Conservation (phyloP, 2,797 vertebrate species). For the Bryconaethiops microstoma region DNA sequence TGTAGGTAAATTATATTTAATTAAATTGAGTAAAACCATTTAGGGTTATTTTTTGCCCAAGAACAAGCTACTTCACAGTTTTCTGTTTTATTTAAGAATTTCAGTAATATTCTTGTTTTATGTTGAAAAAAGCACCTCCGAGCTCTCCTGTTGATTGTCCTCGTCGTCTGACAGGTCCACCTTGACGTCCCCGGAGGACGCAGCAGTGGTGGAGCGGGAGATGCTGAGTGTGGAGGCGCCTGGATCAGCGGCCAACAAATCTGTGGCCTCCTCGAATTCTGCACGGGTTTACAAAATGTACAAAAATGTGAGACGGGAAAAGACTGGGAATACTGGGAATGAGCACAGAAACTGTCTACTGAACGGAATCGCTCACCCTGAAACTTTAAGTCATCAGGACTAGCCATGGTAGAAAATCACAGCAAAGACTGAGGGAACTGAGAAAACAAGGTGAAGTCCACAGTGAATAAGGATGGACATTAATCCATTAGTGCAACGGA, state of each 20-base stretch:
- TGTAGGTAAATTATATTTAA: too few relatives aligned
- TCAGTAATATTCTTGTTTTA: too few relatives aligned
- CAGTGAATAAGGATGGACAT: neutral
- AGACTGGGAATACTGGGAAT: neutral
- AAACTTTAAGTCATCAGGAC: slow-evolving; percentile 83
- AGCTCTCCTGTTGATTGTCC: slow-evolving; percentile 74
- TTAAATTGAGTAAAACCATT: too few relatives aligned
- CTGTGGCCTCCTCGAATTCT: slow-evolving; percentile 86
- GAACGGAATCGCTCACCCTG: slow-evolving; percentile 72
- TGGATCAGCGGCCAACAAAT: slow-evolving; percentile 78
- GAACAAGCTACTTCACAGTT: too few relatives aligned
- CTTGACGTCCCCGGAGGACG: slow-evolving; percentile 69
- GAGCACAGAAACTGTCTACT: too few relatives aligned
- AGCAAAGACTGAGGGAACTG: slow-evolving; percentile 45
- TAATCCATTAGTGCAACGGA: too few relatives aligned
- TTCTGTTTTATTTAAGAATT: too few relatives aligned
- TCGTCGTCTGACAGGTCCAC: slow-evolving; percentile 78
- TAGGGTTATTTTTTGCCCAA: too few relatives aligned
- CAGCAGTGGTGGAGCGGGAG: slow-evolving; percentile 50
- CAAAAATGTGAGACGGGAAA: neutral
- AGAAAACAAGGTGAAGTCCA: neutral
- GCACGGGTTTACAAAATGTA: neutral
- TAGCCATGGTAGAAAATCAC: slow-evolving; percentile 73
- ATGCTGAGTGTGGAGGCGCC: slow-evolving; percentile 75
- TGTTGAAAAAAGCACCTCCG: slow-evolving; percentile 71